Evolutionary conservation across 2,113 vertebrate species (phyloP), one percentile per base, ranked within the genome.

Genomic region (Bombycilla garrulus): DNA sequence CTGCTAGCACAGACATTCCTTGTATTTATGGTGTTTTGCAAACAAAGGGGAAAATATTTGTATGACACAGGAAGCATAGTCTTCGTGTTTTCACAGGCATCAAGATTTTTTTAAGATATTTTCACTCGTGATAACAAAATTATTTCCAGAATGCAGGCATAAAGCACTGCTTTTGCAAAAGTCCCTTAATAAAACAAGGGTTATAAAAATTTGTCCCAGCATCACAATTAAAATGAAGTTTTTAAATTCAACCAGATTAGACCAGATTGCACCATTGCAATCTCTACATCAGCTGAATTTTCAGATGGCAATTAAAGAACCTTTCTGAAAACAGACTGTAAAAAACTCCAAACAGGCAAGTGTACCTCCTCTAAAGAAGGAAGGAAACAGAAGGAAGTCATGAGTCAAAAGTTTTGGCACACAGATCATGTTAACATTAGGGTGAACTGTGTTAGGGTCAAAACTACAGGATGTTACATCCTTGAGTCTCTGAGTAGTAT

Each of bases 1-100:
- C 92, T 96, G 86, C 86, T 95, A 93, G 80, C 70, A 74, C 88
- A 95, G 90, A 94, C 94, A 96, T 93, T 95, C 83, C 88, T 95
- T 94, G 72, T 94, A 90, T 95, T 95, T 96, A 86, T 92, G 82
- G 86, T 96, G 94, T 96, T 97, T 97, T 96, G 92, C 92, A 96
- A 94, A 94, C 91, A 95, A 96, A 92, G 69, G 56, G 56, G 56
- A 81, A 96, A 96, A 97, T 85, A 95, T 95, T 96, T 96, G 90
- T 87, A 91, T 95, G 88, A 93, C 88, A 86, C 86, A 86, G 91
- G 92, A 95, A 94, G 88, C 62, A 92, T 88, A 94, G 56, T 88
- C 67, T 93, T 90, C 47, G 1, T 96, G 80, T 93, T 92, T 95
- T 94, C 85, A 47, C 76, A 92, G 82, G 76, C 91, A 90, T 86